Base-by-base conservation (phyloP, 2,797 vertebrate species). In the Chloroceryle amazona region DNA sequence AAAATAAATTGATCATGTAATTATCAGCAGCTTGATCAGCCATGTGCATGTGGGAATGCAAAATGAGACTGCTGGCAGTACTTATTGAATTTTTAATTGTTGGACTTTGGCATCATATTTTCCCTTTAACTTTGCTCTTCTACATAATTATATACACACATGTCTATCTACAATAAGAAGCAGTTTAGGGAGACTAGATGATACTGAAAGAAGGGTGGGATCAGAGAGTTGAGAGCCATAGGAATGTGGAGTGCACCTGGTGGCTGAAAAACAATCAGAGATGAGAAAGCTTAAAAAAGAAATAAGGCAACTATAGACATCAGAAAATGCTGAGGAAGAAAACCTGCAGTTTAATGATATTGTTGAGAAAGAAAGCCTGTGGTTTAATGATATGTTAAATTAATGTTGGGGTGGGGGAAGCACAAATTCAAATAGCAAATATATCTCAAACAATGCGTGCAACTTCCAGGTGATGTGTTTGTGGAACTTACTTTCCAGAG, bases 1-100 rank as follows among this genome's bases (percentile, higher is more conserved):
- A 82, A 80, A 95, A 79, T 47, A 79, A 60, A 26, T 42, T 51
- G 57, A 35, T 78, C 49, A 2, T 65, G 19, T 68, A 87, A 87
- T 90, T 81, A 89, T 42, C 74, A 94, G 46, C 84, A 95, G 74
- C 66, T 89, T 85, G 52, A 87, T 91, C 62, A 85, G 54, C 58
- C 79, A 83, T 28, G 52, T 90, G 55, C 44, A 42, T 63, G n/a
- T 81, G 62, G 58, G 73, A 94, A 89, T 63, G 60, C 16, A 60
- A 49, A 83, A 76, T 62, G 26, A 88, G 57, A 57, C 51, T 89
- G 58, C 66, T 88, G 52, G 52, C 47, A 71, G 8, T 44, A n/a
- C 44, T 63, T 61, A 29, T 47, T 74, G 74, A 61, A 57, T 74
- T 90, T 91, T 74, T 82, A 65, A 76, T 87, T 79, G 37, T 81